Percentiles rank a stretch among this genome's conserved stretches.
Conservation (phyloP, 2,888 invertebrate species). For the Tetranychus truncatus region DNA sequence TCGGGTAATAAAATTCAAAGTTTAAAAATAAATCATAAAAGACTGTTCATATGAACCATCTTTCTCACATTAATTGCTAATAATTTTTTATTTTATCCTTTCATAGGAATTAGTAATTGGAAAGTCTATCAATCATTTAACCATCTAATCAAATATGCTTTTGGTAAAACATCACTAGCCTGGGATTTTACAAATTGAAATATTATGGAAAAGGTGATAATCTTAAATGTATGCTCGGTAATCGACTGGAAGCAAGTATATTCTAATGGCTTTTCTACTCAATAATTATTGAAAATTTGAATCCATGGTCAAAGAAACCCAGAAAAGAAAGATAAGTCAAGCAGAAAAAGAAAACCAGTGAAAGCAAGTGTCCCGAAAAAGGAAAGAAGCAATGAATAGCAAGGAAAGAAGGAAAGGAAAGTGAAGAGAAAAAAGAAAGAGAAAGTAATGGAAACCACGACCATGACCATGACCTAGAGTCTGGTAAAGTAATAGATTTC, state of each 20-base stretch:
- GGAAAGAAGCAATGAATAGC: neutral
- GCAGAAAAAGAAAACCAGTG: neutral
- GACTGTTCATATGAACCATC: no score
- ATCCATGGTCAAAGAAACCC: neutral
- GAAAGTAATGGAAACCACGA: neutral
- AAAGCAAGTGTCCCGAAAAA: neutral
- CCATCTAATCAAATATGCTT: no score
- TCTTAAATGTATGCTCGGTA: no score
- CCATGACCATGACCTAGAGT: constrained; percentile 1
- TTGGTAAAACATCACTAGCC: no score
- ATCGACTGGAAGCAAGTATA: no score
- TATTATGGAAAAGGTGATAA: no score
- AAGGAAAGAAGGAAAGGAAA: neutral
- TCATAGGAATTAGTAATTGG: no score
- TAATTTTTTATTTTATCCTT: no score
- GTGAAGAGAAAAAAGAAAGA: neutral
- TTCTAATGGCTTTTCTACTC: no score
- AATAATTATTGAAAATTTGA: neutral
- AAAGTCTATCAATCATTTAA: no score
- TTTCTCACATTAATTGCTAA: no score
- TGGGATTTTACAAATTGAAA: no score
- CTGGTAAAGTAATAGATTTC: neutral
- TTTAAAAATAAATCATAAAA: neutral
- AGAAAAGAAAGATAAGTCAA: neutral
- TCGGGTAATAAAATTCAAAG: neutral